Evolutionary conservation across 23 tunicate genomes (phyloP), one percentile per base, ranked within the genome.

Genomic region (Trididemnum nubilum): DNA sequence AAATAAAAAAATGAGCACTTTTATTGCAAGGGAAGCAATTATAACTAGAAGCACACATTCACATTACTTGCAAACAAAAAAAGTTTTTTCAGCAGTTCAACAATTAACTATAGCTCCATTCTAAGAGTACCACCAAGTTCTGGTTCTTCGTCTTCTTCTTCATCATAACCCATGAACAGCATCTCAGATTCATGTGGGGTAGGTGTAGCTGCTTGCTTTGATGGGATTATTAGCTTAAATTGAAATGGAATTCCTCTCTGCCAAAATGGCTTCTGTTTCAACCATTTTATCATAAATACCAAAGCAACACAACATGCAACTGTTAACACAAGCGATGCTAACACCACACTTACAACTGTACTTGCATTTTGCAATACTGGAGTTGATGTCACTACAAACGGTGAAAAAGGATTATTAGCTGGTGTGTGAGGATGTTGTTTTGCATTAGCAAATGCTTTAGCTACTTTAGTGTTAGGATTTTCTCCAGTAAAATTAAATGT

Each of bases 401-500:
- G 91, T 1, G 85, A 81, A 24, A 86, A 35, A 15, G 9, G 1
- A 26, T 32, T 35, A 21, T 3, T 61, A 26, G 5, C 67, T 15
- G 26, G 5, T 61, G 22, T 23, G 18, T 5, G 67, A 22, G 29
- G 26, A 61, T 24, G 26, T n/a, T 21, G 22, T 3, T 12, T 61
- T 12, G 5, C 26, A 15, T 44, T 44, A 15, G 54, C 54, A 7
- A 44, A 9, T 44, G 54, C 54, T 7, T 44, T 44, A 15, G 54
- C 54, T 37, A 83, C 94, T 71, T 84, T 59, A 19, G 60, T 58
- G 35, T 91, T 82, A 0, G 90, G 90, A 33, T 91, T 91, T 30
- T 65, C 28, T 38, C 85, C 87, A 35, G 52, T 60, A 71, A 82
- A 81, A 27, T 28, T 66, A 32, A 91, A 33, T 38, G 52, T 76